phyloP scores from a whole-genome alignment of 2,113 vertebrate species.

The Corynorhinus townsendii region DNA sequence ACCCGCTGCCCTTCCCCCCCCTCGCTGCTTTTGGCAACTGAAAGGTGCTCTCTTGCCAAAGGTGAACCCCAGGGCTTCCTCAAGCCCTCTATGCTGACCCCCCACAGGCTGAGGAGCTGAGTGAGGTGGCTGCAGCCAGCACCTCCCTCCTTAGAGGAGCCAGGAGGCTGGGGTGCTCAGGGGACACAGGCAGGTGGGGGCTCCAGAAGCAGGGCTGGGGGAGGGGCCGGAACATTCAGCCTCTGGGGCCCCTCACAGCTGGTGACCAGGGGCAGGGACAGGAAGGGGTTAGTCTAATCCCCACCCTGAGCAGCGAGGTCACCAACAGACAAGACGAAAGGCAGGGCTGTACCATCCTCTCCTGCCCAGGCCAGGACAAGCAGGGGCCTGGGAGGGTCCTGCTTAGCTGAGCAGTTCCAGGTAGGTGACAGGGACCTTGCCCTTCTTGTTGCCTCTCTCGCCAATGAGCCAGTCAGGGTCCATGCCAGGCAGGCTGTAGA shows the following conservation, averaged over 20 bases:
- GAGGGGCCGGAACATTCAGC: background rate
- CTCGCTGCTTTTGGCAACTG: conserved; percentile 26
- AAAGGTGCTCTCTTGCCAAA: background rate
- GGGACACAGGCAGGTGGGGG: background rate
- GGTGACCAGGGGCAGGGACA: background rate
- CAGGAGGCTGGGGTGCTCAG: background rate
- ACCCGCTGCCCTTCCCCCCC: background rate
- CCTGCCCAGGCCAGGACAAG: background rate
- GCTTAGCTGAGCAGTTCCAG: conserved; percentile 95
- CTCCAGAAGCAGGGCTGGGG: conserved; percentile 49
- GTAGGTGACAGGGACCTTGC: conserved; percentile 97
- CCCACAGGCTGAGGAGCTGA: background rate
- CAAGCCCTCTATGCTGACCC: background rate
- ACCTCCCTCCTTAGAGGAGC: background rate
- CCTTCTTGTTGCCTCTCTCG: conserved; percentile 93
- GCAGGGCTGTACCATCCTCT: background rate
- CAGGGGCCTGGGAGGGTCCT: background rate
- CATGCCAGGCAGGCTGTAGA: conserved; percentile 97
- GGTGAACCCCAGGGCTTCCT: background rate
- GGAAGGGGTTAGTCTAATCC: background rate
- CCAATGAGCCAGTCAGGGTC: conserved; percentile 97
- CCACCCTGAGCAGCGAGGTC: conserved; percentile 20
- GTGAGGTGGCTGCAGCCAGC: background rate
- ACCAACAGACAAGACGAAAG: conserved; percentile 4
- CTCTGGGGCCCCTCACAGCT: background rate